A percentile compares a stretch with the other conserved stretches of the same genome.
phyloP scores from a whole-genome alignment of 2,888 invertebrate genomes.

The Mythimna ferrago region DNA sequence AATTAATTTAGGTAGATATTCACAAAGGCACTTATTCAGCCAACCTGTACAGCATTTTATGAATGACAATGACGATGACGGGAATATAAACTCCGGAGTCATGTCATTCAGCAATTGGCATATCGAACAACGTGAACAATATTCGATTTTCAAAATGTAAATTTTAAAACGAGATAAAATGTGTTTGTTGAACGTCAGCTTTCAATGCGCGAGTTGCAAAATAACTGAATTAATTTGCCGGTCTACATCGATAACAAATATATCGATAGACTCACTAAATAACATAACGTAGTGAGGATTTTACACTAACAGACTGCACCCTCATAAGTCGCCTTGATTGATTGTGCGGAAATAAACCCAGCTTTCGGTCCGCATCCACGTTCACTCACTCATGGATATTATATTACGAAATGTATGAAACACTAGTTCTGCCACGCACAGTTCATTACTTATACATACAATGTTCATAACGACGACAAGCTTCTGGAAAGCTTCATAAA shows the following conservation, averaged over 20 bases:
- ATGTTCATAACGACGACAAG: slow-evolving; percentile 68
- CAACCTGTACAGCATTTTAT: slow-evolving; percentile 5
- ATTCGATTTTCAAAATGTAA: slow-evolving; percentile 83
- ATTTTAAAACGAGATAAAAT: slow-evolving; percentile 81
- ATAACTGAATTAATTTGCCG: slow-evolving; percentile 73
- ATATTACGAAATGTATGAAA: slow-evolving; percentile 54
- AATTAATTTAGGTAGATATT: not conserved
- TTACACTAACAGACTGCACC: slow-evolving; percentile 77
- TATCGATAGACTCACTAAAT: slow-evolving; percentile 76
- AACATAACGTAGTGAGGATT: slow-evolving; percentile 73
- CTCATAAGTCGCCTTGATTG: slow-evolving; percentile 85
- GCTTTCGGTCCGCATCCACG: slow-evolving; percentile 70
- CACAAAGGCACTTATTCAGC: not conserved
- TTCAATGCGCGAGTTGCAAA: slow-evolving; percentile 74
- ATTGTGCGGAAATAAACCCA: slow-evolving; percentile 86
- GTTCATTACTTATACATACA: slow-evolving; percentile 59
- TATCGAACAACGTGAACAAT: slow-evolving; percentile 78
- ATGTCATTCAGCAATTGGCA: slow-evolving; percentile 70
- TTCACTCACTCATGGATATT: slow-evolving; percentile 65
- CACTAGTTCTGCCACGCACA: slow-evolving; percentile 46
- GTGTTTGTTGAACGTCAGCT: slow-evolving; percentile 78
- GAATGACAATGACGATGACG: slow-evolving; percentile 9
- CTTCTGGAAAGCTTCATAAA: slow-evolving; percentile 81
- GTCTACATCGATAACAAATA: slow-evolving; percentile 74
- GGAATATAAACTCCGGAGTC: slow-evolving; percentile 45